Base-by-base conservation (phyloP, 2,113 vertebrate species). In the Enhydra lutris region DNA sequence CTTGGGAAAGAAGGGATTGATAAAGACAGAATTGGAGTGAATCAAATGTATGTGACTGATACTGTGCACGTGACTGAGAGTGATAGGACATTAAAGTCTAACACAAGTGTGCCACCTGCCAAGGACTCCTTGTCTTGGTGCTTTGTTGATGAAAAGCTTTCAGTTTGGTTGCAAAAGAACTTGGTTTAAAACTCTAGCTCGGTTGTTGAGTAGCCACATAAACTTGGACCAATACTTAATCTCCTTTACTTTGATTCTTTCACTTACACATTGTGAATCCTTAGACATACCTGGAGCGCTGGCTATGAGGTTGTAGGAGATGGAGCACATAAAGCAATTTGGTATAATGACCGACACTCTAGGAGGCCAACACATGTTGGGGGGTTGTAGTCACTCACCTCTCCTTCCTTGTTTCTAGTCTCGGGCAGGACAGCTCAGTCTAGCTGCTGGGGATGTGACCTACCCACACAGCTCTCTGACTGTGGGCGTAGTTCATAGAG, bases 71-170 rank as follows among this genome's bases (percentile, higher is more conserved):
- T 82, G 42, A 85, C 39, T 89, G 71, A 42, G 65, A 59, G 29
- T 65, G 74, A 23, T 50, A 47, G 1, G 79, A 39, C 34, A 5
- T 8, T 83, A 29, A 86, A 69, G 74, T 82, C 50, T 9, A 63
- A 86, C 21, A 36, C 14, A 67, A 69, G 50, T 36, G 45, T 31
- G 55, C 1, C 59, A 80, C 52, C 5, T 71, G 59, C 23, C 57
- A 76, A 69, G 14, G 67, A 17, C 59, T 69, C 8, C 17, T 95
- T 55, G 67, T 59, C 52, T 94, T 82, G 67, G 12, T 90, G 24
- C 26, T 96, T 97, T 79, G 8, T 73, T 94, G 42, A 87, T 79
- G n/a, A 90, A 89, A 82, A 83, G 7, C 21, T 4, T 80, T 91
- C n/a, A 36, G 61, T 80, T 65, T 50, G 87, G 26, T 96, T 65